These are phyloP conservation scores for Cuculus canorus DNA, from an alignment of 2,797 vertebrate species.

Conservation along the genomic window DNA sequence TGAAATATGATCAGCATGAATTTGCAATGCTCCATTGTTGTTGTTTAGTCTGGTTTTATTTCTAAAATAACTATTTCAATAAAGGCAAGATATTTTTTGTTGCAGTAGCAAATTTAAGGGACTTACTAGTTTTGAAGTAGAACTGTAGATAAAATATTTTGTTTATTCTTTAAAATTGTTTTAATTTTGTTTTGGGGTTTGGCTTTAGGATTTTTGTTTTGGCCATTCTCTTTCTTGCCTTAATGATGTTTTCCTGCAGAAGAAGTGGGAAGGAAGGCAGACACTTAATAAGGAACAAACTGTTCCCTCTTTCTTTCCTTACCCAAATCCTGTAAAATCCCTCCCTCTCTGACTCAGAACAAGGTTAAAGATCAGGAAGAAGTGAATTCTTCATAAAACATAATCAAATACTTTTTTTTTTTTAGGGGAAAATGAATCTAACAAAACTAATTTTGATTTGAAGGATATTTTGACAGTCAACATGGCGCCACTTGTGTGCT, in stretches of 20 bases:
- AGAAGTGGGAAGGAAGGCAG: not conserved
- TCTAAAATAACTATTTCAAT: not conserved
- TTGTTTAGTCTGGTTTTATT: not conserved
- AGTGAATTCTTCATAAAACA: not conserved
- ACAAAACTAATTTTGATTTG: not conserved
- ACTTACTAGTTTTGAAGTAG: not conserved
- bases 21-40: not conserved
- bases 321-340: not conserved
- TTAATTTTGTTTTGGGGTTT: not conserved
- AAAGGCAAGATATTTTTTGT: not conserved
- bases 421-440: not conserved
- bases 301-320: not conserved
- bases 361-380: not conserved
- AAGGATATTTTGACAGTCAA: not conserved
- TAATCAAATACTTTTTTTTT: not conserved
- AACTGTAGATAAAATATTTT: not conserved
- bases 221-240: not conserved
- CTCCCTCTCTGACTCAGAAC: not conserved
- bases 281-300: not conserved
- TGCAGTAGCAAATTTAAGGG: not conserved
- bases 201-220: not conserved
- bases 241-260: not conserved
- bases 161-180: not conserved
- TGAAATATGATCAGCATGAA: not conserved
- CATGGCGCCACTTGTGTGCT: not conserved